Evolutionary conservation across 2,113 vertebrate genomes (phyloP).

Genomic region (Puntigrus tetrazona): DNA sequence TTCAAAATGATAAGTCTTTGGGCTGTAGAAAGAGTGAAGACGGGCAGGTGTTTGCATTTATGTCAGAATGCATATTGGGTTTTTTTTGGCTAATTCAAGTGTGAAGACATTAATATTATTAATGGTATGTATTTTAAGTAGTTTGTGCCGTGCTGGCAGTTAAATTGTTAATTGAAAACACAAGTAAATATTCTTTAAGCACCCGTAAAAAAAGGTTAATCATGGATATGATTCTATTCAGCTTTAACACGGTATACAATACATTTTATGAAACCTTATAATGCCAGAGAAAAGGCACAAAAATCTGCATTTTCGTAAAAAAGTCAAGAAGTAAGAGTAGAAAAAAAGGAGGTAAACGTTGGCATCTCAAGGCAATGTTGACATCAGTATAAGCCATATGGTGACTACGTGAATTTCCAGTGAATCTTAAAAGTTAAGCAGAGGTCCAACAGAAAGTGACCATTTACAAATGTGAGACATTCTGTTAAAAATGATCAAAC

Average conservation of each 20-base stretch:
- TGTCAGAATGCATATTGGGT: slow-evolving; percentile 5
- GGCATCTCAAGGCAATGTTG: slow-evolving; percentile 91
- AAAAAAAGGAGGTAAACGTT: slow-evolving; percentile 91
- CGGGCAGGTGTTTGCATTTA: neutral
- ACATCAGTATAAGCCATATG: slow-evolving; percentile 83
- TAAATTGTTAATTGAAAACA: neutral
- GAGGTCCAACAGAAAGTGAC: neutral
- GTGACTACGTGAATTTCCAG: neutral
- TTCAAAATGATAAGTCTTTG: neutral
- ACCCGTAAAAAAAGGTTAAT: neutral
- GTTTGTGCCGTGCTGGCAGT: neutral
- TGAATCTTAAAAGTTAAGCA: neutral
- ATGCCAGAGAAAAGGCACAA: slow-evolving; percentile 24
- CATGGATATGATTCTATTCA: neutral
- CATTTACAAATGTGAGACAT: neutral
- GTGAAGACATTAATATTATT: neutral
- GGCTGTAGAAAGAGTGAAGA: neutral
- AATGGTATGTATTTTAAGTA: neutral
- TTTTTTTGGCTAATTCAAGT: neutral
- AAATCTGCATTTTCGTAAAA: slow-evolving; percentile 36
- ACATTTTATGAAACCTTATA: neutral
- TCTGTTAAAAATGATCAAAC: neutral
- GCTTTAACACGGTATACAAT: neutral
- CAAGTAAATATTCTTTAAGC: neutral
- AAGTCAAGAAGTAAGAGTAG: slow-evolving; percentile 79